phyloP scores from a whole-genome alignment of 1,140 invertebrate genomes.

The Pararge aegeria region DNA sequence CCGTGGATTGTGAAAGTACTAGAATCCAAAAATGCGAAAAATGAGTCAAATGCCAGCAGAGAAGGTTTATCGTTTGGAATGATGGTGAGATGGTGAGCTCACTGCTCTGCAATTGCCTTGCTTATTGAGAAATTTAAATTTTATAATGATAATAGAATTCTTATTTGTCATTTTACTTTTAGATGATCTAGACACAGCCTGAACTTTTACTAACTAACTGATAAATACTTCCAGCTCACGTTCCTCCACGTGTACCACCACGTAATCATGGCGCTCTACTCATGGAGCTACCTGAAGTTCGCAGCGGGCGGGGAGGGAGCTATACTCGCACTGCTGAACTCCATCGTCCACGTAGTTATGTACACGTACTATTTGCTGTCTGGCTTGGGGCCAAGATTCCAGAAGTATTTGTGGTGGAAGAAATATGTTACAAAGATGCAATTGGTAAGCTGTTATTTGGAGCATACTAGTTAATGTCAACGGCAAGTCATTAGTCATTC shows the following conservation, averaged over 20 bases:
- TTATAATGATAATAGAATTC: no score
- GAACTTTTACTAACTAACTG: no score
- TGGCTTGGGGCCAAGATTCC: constrained; percentile 89
- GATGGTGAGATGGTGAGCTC: no score
- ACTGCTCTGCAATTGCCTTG: no score
- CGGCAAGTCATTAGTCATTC: no score
- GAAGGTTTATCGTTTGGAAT: no score
- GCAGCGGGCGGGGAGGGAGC: constrained; percentile 81
- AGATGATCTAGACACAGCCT: no score
- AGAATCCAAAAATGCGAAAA: no score
- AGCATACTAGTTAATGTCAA: not conserved
- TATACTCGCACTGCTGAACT: constrained; percentile 84
- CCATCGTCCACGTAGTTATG: constrained; percentile 88
- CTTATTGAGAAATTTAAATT: no score
- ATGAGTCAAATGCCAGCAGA: no score
- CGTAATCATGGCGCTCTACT: constrained; percentile 82
- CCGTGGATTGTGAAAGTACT: no score
- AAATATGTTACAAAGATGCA: constrained; percentile 92
- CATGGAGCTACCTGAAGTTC: constrained; percentile 81
- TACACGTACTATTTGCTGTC: constrained; percentile 92
- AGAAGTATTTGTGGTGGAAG: constrained; percentile 96
- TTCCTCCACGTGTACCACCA: constrained; percentile 90
- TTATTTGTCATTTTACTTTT: no score
- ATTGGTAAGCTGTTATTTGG: constrained; percentile 81
- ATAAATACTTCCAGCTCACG: constrained; percentile 88